Evolutionary conservation across 2,888 invertebrate genomes (phyloP), one percentile per base, ranked within the genome.

Genomic region (Celastrina argiolus): DNA sequence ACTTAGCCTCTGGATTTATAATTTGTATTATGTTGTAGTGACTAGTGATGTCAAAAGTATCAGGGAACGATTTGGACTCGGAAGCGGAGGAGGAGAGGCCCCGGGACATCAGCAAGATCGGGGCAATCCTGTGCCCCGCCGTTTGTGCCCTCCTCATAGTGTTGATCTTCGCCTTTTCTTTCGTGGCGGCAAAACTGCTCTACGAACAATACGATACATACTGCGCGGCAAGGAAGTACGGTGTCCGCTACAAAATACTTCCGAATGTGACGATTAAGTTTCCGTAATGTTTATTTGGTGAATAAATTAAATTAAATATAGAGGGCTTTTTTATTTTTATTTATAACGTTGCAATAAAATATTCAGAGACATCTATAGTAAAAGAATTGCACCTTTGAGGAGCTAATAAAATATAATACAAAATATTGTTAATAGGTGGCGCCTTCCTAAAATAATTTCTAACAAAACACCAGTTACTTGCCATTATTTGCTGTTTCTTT

Each of bases 61-160:
- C 80, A 0, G 78, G 73, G 2, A 73, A 72, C 67, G 71, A 77
- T 14, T 76, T 80, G 0, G 87, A 87, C 74, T 84, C 88, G 0
- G 89, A 88, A 69, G 59, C 78, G 28, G 85, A 79, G 1, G 84
- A 85, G 0, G 73, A 76, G 14, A 69, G 73, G 6, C 73, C 77
- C 1, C 71, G 71, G 36, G 78, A 81, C 1, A 73, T 74, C 1
- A 80, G 74, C 73, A 85, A 81, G 68, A 73, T 88, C 1, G 77
- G 81, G 3, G 88, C 89, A 0, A 80, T 88, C 12, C 74, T 90
- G 16, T 88, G 88, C 63, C 89, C 89, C 0, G 79, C 82, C 0
- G 70, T 83, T 0, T 90, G 89, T 65, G 89, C 90, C 0, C 69
- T 90, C 0, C 72, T 87, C 0, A 75, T 89, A 0, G 81, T 88